Conservation (phyloP, 1,140 invertebrate species). For the Anagrus nilaparvatae region DNA sequence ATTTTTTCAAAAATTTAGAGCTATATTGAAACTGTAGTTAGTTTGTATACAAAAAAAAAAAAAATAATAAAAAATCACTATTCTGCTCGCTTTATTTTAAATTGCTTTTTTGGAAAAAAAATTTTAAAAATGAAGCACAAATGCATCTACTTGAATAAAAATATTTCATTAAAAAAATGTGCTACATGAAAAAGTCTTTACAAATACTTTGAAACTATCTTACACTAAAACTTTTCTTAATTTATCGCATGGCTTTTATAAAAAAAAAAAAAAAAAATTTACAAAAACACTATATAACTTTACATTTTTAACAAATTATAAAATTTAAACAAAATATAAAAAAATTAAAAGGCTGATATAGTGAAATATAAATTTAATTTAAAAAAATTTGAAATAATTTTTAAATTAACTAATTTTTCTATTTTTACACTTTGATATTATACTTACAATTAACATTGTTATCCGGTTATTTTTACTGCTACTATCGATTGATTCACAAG, state of each 20-base stretch:
- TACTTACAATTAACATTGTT: too few relatives aligned
- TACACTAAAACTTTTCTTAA: slow-evolving; percentile 4
- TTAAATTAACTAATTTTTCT: too few relatives aligned
- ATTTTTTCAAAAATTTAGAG: slow-evolving; percentile 9
- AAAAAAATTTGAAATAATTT: too few relatives aligned
- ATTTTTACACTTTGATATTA: too few relatives aligned
- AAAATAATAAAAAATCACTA: slow-evolving; percentile 5
- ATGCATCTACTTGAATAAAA: slow-evolving; percentile 9
- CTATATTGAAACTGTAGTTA: neutral
- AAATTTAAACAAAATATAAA: neutral
- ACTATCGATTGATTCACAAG: too few relatives aligned
- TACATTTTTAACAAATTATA: too few relatives aligned
- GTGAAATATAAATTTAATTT: too few relatives aligned
- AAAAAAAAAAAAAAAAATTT: too few relatives aligned
- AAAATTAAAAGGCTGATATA: too few relatives aligned
- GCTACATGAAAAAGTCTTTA: slow-evolving; percentile 5
- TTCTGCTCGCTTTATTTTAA: slow-evolving; percentile 6
- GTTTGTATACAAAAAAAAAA: neutral
- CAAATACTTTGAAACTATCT: slow-evolving; percentile 2
- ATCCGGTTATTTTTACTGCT: too few relatives aligned
- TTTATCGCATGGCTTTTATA: slow-evolving; percentile 15
- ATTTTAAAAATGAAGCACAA: slow-evolving; percentile 8
- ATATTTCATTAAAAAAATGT: slow-evolving; percentile 6
- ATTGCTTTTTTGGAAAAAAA: too few relatives aligned
- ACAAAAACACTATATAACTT: too few relatives aligned